Base-by-base conservation (phyloP, 2,797 vertebrate genomes). In the Malacoctenus gilli region DNA sequence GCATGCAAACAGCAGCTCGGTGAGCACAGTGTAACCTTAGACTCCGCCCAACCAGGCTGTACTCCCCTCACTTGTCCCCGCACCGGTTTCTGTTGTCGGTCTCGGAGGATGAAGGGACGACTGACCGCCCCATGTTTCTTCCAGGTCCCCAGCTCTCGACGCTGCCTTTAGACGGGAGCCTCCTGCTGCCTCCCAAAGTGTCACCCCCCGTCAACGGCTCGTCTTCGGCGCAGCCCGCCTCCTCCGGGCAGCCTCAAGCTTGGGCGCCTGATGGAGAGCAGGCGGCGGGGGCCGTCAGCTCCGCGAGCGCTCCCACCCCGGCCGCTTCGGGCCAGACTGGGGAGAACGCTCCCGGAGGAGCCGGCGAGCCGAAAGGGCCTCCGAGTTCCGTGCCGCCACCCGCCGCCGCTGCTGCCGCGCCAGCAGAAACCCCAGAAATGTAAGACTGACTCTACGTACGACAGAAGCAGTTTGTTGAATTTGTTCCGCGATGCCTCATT, bases 1-100 rank as follows among this genome's bases (percentile, higher is more conserved):
- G 91, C 95, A 70, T 99, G 96, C 85, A 94, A 93, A 66, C 93
- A 95, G 78, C 94, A 95, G 85, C 91, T 99, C 38, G 96, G 97
- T 99, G 72, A 91, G 81, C n/a, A n/a, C n/a, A n/a, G n/a, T n/a
- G n/a, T n/a, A n/a, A n/a, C n/a, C n/a, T n/a, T n/a, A n/a, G n/a
- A n/a, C n/a, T n/a, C n/a, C n/a, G n/a, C n/a, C n/a, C n/a, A n/a
- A n/a, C n/a, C n/a, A n/a, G n/a, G n/a, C n/a, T n/a, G n/a, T n/a
- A n/a, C n/a, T n/a, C n/a, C n/a, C n/a, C n/a, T n/a, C n/a, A n/a
- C n/a, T n/a, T n/a, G n/a, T n/a, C n/a, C n/a, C n/a, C n/a, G n/a
- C n/a, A n/a, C n/a, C n/a, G n/a, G n/a, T n/a, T n/a, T n/a, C n/a
- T n/a, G n/a, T n/a, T n/a, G n/a, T n/a, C n/a, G n/a, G n/a, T n/a